A percentile compares a stretch with the other conserved stretches of the same genome.
Conservation (phyloP, 2,888 invertebrate genomes). For the Masnerella sp. region DNA sequence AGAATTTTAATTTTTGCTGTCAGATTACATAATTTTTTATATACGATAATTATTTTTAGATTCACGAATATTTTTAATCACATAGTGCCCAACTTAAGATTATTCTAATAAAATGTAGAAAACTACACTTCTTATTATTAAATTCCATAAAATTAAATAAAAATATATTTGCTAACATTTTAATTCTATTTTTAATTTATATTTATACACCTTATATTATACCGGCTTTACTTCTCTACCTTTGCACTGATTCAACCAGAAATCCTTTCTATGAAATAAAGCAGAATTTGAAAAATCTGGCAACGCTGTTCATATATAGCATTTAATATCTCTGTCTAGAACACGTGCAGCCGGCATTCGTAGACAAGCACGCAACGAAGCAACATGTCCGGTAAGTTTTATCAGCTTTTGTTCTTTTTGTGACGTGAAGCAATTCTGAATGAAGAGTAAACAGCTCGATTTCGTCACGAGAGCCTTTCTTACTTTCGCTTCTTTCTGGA, state of each 20-base stretch:
- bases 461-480: background rate
- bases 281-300: slow-evolving; percentile 12
- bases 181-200: too few species aligned
- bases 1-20: too few species aligned
- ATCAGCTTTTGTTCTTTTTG: background rate
- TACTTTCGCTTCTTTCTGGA: background rate
- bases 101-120: too few species aligned
- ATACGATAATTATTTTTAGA: too few species aligned
- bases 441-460: background rate
- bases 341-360: slow-evolving; percentile 36
- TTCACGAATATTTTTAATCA: too few species aligned
- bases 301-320: slow-evolving; percentile 27
- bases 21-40: too few species aligned
- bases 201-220: too few species aligned
- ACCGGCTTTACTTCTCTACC: slow-evolving; percentile 1
- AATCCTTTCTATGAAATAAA: slow-evolving; percentile 8
- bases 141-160: too few species aligned
- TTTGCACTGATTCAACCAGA: background rate
- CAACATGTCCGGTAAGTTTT: slow-evolving; percentile 44
- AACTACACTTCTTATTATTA: too few species aligned
- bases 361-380: slow-evolving; percentile 14
- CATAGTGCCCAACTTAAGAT: too few species aligned
- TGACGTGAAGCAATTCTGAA: background rate
- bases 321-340: slow-evolving; percentile 27
- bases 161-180: too few species aligned